A percentile compares a stretch with the other conserved stretches of the same genome.
Conservation (phyloP, 1,140 invertebrate species). For the Sitodiplosis mosellana region DNA sequence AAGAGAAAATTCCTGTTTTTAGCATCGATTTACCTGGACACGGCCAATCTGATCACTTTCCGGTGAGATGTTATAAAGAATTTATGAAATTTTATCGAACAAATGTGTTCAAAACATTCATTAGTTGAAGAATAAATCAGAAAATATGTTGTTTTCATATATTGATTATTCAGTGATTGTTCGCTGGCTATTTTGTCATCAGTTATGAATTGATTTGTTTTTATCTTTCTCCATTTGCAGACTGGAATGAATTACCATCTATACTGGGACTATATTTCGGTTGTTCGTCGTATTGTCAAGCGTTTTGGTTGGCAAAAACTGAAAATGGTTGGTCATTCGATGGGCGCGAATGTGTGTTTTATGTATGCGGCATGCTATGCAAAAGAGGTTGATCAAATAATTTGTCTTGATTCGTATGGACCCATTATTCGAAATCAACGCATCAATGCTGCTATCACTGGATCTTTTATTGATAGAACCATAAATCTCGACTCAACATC, state of each 20-base stretch:
- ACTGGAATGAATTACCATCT: conserved; percentile 57
- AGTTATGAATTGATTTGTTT: too few relatives aligned
- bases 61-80: too few relatives aligned
- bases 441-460: conserved; percentile 32
- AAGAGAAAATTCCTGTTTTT: too few relatives aligned
- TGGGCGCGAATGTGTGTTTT: conserved; percentile 62
- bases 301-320: conserved; percentile 65
- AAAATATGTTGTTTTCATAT: too few relatives aligned
- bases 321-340: conserved; percentile 59
- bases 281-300: conserved; percentile 53
- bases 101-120: too few relatives aligned
- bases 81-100: too few relatives aligned
- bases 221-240: too few relatives aligned
- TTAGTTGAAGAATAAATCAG: too few relatives aligned
- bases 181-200: too few relatives aligned
- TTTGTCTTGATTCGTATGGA: conserved; percentile 57
- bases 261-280: conserved; percentile 52
- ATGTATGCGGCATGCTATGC: conserved; percentile 61
- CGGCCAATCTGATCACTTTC: too few relatives aligned
- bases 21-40: too few relatives aligned
- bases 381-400: conserved; percentile 48
- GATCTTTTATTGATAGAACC: conserved; percentile 40
- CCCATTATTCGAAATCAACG: conserved; percentile 40
- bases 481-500: conserved; percentile 49
- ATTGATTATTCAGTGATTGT: too few relatives aligned